These are phyloP conservation scores for Oscarella lobularis DNA, from an alignment of 37 sponge, comb jelly and placozoan species.

Conservation along the genomic window DNA sequence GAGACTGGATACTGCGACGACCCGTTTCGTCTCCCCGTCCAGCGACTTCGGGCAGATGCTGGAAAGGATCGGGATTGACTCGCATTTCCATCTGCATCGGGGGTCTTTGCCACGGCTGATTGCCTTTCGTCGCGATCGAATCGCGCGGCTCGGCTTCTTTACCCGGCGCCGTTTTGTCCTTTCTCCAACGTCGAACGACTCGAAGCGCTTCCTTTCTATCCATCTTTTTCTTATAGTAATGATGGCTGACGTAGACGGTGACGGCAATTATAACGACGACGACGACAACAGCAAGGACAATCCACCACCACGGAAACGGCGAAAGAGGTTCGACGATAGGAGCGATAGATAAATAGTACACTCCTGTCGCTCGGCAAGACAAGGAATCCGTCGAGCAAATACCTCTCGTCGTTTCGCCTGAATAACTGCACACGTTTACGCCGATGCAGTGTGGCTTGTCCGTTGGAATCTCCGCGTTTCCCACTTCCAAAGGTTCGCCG, in stretches of 20 bases:
- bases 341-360: conserved; percentile 20
- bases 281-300: conserved; percentile 35
- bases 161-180: conserved; percentile 43
- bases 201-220: conserved; percentile 39
- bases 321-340: background rate
- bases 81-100: conserved; percentile 46
- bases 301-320: conserved; percentile 26
- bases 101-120: conserved; percentile 47
- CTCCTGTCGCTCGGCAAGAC: conserved; percentile 59
- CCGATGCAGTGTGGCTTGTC: conserved; percentile 62
- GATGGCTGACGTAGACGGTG: conserved; percentile 30
- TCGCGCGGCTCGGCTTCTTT: conserved; percentile 29
- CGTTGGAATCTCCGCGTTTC: conserved; percentile 20
- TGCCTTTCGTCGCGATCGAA: conserved; percentile 3
- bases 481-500: conserved; percentile 2
- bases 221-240: conserved; percentile 28
- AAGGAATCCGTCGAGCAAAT: conserved; percentile 34
- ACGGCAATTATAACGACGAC: conserved; percentile 26
- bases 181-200: conserved; percentile 54
- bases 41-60: conserved; percentile 21
- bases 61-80: conserved; percentile 48
- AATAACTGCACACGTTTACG: conserved; percentile 49
- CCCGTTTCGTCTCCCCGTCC: too few relatives aligned
- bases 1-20: conserved; percentile 34
- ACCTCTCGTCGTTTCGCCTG: conserved; percentile 29